A percentile compares a stretch with the other conserved stretches of the same genome.
These are phyloP conservation scores for Allobates femoralis DNA, from an alignment of 2,797 vertebrate genomes.

Conservation along the genomic window DNA sequence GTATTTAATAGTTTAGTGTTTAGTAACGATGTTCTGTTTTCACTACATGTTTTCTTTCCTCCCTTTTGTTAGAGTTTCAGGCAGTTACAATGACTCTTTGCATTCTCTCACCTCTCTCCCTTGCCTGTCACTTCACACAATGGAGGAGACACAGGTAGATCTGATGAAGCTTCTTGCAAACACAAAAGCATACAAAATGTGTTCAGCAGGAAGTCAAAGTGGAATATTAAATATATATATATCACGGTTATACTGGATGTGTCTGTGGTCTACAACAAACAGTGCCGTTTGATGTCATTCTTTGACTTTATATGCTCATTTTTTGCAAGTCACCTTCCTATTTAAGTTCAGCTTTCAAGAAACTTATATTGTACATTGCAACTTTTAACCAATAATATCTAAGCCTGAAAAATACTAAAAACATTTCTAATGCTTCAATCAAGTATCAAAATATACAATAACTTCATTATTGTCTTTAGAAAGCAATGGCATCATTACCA, in stretches of 20 bases:
- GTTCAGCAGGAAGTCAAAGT: conserved; percentile 65
- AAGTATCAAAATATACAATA: background rate
- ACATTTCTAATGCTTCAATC: background rate
- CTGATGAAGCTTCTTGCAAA: conserved; percentile 69
- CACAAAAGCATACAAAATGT: conserved; percentile 60
- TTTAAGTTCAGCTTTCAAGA: background rate
- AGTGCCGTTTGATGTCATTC: conserved; percentile 1
- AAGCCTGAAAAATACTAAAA: background rate
- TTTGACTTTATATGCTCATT: background rate
- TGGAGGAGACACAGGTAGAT: conserved; percentile 7
- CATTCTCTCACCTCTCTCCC: conserved; percentile 22
- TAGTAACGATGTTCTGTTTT: conserved; percentile 36
- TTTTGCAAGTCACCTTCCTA: background rate
- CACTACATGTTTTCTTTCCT: conserved; percentile 1
- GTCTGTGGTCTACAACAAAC: background rate
- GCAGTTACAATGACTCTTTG: conserved; percentile 25
- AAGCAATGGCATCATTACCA: background rate
- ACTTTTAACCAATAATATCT: background rate
- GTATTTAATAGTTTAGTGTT: conserved; percentile 21
- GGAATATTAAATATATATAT: conserved; percentile 48
- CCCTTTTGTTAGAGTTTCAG: conserved; percentile 31
- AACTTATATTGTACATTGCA: background rate
- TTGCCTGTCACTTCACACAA: conserved; percentile 34
- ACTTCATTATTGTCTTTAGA: background rate
- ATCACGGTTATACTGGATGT: background rate